These are phyloP conservation scores for Carassius carassius DNA, from an alignment of 2,113 vertebrate species.

Conservation along the genomic window DNA sequence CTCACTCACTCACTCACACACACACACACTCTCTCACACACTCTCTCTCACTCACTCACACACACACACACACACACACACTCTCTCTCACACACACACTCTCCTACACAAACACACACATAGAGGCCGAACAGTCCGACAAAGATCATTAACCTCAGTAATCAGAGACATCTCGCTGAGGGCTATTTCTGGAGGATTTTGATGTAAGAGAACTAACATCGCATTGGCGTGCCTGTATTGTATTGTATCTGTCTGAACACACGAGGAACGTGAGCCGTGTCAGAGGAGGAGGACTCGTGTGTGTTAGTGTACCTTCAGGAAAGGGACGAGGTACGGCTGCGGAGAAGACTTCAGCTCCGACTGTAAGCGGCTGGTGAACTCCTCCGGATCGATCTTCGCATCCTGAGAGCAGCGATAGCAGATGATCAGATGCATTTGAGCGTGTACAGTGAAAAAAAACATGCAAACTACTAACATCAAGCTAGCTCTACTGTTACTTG, in stretches of 20 bases:
- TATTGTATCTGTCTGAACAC: conserved; percentile 16
- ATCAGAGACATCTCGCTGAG: neutral
- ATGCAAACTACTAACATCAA: neutral
- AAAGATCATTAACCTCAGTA: conserved; percentile 12
- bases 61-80: too few relatives aligned
- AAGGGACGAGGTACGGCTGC: conserved; percentile 88
- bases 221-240: conserved; percentile 56
- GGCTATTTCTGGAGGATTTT: conserved; percentile 61
- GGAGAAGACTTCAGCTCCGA: conserved; percentile 88
- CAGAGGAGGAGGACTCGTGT: neutral
- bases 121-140: neutral
- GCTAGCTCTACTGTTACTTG: too few relatives aligned
- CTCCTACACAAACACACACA: too few relatives aligned
- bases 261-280: neutral
- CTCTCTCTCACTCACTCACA: too few relatives aligned
- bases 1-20: too few relatives aligned
- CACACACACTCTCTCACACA: too few relatives aligned
- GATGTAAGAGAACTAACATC: conserved; percentile 63
- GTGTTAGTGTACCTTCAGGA: conserved; percentile 77
- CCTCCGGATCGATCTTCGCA: conserved; percentile 87
- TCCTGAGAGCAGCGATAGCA: conserved; percentile 71
- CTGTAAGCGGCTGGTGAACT: conserved; percentile 87
- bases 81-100: too few relatives aligned
- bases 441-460: neutral
- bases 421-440: neutral